Percentiles rank a stretch among this genome's conserved stretches.
Conservation (phyloP, 2,797 vertebrate genomes). For the Tapirus indicus region DNA sequence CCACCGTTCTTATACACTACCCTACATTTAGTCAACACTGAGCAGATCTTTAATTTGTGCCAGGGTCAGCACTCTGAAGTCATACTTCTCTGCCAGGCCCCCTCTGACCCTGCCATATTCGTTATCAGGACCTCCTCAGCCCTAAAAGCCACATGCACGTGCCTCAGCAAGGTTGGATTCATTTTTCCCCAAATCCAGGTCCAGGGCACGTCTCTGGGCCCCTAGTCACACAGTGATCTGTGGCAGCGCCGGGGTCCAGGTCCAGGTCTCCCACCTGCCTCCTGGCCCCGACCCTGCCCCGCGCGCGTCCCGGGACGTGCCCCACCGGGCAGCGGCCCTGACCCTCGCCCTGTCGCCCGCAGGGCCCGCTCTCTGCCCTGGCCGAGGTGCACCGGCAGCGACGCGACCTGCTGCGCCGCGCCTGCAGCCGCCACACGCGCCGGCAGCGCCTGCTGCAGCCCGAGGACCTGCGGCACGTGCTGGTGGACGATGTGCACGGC, state of each 20-base stretch:
- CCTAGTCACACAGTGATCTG: not conserved
- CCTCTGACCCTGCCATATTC: not conserved
- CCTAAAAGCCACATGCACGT: not conserved
- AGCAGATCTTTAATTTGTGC: too few relatives aligned
- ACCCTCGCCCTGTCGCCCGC: not conserved
- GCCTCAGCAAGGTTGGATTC: not conserved
- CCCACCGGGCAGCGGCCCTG: not conserved
- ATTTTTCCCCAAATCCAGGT: not conserved
- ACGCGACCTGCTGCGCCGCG: constrained; percentile 90
- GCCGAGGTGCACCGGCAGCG: constrained; percentile 91
- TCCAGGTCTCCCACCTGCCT: not conserved
- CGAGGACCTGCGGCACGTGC: constrained; percentile 95
- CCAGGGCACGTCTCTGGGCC: not conserved
- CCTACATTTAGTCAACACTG: not conserved
- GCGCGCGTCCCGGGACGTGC: not conserved
- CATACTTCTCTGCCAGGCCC: not conserved
- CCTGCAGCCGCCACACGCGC: constrained; percentile 92
- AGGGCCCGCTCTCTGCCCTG: constrained; percentile 87
- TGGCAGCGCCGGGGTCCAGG: not conserved
- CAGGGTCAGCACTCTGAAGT: too few relatives aligned
- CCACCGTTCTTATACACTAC: not conserved
- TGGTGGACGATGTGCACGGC: constrained; percentile 95
- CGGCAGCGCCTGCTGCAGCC: constrained; percentile 92
- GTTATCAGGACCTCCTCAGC: not conserved
- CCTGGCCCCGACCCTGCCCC: rapidly evolving